Base-by-base conservation (phyloP, 1,140 invertebrate genomes). In the Zophobas atratus region DNA sequence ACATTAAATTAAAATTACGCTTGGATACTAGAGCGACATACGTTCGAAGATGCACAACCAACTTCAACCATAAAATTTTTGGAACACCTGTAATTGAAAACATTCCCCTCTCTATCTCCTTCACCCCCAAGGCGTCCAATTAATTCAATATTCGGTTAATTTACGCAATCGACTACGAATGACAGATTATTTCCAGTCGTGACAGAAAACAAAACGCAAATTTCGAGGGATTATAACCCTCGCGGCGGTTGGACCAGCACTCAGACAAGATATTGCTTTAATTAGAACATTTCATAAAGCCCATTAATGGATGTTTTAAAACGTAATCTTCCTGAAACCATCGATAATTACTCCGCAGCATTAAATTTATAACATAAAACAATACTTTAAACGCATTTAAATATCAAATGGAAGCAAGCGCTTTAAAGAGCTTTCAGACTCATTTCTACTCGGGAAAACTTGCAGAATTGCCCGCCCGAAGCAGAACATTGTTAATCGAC, bases 351-450 rank as follows among this genome's bases (percentile, higher is more conserved):
- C 78, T 82, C 80, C 78, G 76, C 71, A 77, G 76, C 80, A 76
- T 81, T 81, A 79, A 81, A 82, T 80, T 81, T 78, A 63, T 79
- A 76, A 81, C 80, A 80, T 82, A 80, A 82, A 82, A 80, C 82
- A 82, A 81, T 81, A 81, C 75, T 81, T 79, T 78, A 79, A 79
- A 82, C 77, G 80, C 77, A 79, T 81, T 81, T 82, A 79, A 81
- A 82, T 82, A 80, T 80, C 75, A 80, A 82, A 81, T 76, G 77
- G 77, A 77, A 77, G 73, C 76, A 75, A 71, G 76, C 76, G 78
- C 73, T 77, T 80, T 77, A 76, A 74, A 72, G 77, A 70, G 75
- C 77, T 80, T 81, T 77, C 74, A 76, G 80, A 77, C 76, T 77
- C 76, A 78, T 78, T 78, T 79, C 78, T 76, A 73, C 74, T 76